Percentiles rank a stretch among this genome's conserved stretches.
Evolutionary conservation across 1,140 invertebrate genomes (phyloP).

Genomic region (Rhizoglyphus robini): DNA sequence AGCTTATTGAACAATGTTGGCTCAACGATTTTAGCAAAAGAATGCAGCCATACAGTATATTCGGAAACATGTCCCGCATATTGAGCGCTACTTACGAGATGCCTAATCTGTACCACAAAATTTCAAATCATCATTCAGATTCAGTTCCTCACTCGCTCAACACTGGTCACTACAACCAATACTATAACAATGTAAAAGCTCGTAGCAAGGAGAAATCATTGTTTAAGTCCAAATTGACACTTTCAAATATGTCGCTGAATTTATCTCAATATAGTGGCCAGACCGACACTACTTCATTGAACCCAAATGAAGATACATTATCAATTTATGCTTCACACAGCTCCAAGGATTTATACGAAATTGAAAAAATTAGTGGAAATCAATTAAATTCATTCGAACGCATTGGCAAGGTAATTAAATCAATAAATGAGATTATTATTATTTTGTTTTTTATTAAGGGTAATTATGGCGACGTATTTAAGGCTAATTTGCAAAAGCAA

Average conservation of each 20-base stretch:
- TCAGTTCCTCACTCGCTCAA: background rate
- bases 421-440: background rate
- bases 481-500: slow-evolving; percentile 42
- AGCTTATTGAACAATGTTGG: slow-evolving; percentile 79
- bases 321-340: background rate
- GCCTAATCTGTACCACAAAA: background rate
- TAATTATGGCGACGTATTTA: slow-evolving; percentile 55
- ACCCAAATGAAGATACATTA: background rate
- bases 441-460: slow-evolving; percentile 35
- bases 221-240: background rate
- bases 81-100: background rate
- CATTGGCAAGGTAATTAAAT: background rate
- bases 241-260: background rate
- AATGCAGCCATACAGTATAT: slow-evolving; percentile 61
- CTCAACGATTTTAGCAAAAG: slow-evolving; percentile 49
- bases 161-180: background rate
- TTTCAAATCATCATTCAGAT: background rate
- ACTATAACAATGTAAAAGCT: background rate
- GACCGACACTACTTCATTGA: background rate
- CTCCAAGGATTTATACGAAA: background rate
- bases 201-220: background rate
- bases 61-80: slow-evolving; percentile 54
- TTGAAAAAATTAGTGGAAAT: background rate
- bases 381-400: background rate
- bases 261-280: background rate